Evolutionary conservation across 2,797 vertebrate species (phyloP), one percentile per base, ranked within the genome.

Genomic region (Chaetophractus vellerosus): DNA sequence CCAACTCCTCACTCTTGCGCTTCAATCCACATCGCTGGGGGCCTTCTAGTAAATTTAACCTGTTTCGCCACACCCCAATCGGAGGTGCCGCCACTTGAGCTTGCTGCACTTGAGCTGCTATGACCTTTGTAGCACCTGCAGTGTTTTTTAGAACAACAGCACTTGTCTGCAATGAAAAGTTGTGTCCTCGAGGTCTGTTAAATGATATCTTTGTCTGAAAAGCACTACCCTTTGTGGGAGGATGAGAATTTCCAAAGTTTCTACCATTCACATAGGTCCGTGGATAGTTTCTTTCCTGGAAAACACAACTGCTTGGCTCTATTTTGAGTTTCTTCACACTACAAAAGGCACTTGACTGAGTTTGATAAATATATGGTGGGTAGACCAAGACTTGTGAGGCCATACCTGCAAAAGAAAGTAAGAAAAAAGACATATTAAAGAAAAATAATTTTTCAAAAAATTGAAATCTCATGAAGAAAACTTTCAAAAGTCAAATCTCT

Each of bases 291-390:
- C 99, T 99, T 98, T 99, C 99, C 98, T 99, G 99, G 99, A 99
- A 99, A 98, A 99, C 99, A 96, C 99, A 99, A 98, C 99, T 99
- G 98, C 99, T 99, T 99, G 99, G 99, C 99, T 99, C 99, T 97
- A 99, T 98, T 99, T 99, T 99, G 96, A 99, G 99, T 99, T 99
- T 99, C 99, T 99, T 99, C 99, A 99, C 99, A 98, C 99, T 99
- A 99, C 99, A 99, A 99, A 99, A 99, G 99, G 99, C 99, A 99
- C 99, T 99, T 99, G 99, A 99, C 99, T 99, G 99, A 98, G 99
- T 99, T 99, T 99, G 99, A 99, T 99, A 99, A 99, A 99, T 99
- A 98, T 99, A 99, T 98, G 99, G 99, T 99, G 99, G 99, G 99
- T 99, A 99, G 98, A 99, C 99, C 99, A 99, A 99, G 99, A 99